A percentile compares a stretch with the other conserved stretches of the same genome.
Conservation (phyloP, 2,113 vertebrate genomes). For the Pachyramphus minor region DNA sequence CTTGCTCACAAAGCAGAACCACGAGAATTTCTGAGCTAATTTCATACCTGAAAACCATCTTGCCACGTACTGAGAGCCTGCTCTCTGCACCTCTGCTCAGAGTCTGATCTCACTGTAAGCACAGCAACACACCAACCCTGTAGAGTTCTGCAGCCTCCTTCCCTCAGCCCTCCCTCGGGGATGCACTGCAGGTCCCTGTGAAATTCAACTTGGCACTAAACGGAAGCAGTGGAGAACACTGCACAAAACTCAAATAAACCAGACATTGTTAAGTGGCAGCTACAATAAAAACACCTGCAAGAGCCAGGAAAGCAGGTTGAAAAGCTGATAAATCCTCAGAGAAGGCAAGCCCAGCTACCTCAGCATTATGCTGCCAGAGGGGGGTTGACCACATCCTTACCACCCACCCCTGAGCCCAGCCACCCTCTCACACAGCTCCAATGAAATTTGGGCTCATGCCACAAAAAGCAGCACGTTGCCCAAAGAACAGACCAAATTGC, state of each 20-base stretch:
- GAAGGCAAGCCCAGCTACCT: neutral
- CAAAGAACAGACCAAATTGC: neutral
- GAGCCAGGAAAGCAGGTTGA: neutral
- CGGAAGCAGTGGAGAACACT: neutral
- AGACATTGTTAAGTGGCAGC: neutral
- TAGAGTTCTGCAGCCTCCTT: neutral
- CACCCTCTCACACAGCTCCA: neutral
- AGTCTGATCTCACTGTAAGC: neutral
- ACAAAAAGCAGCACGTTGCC: neutral
- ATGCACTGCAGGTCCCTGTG: neutral
- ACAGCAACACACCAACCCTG: neutral
- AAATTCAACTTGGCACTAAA: neutral
- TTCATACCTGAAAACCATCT: neutral
- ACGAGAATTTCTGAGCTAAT: neutral
- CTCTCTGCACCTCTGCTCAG: neutral
- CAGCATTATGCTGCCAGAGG: neutral
- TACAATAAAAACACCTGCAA: neutral
- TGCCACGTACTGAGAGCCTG: neutral
- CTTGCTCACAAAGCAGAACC: neutral
- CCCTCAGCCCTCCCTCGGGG: neutral
- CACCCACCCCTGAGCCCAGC: neutral
- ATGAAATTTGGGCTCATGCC: neutral
- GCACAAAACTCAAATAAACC: neutral
- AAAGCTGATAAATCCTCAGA: neutral
- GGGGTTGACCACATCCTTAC: neutral